Evolutionary conservation across 1,140 invertebrate genomes (phyloP).

Genomic region (Orchesella cincta): DNA sequence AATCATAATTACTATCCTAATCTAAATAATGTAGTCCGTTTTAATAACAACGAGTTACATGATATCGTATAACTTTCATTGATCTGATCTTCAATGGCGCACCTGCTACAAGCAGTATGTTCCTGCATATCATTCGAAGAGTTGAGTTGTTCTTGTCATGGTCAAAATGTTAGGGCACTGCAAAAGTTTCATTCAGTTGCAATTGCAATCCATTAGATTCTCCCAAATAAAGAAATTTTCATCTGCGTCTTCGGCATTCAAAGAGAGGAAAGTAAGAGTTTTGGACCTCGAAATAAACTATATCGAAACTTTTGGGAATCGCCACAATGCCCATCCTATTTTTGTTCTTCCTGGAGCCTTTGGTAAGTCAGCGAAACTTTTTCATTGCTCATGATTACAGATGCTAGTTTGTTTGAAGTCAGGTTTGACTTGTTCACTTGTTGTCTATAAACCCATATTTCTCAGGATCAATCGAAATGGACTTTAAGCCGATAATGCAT

Average conservation of each 20-base stretch:
- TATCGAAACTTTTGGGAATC: neutral
- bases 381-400: no score
- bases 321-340: neutral
- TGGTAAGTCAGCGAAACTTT: constrained; percentile 30
- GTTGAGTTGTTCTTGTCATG: neutral
- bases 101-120: no score
- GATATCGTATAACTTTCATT: neutral
- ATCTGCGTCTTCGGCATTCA: neutral
- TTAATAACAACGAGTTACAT: no score
- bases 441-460: no score
- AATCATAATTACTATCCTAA: no score
- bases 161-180: no score
- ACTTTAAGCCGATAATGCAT: constrained; percentile 35
- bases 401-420: neutral
- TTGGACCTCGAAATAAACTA: neutral
- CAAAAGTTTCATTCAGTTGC: neutral
- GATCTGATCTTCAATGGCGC: no score
- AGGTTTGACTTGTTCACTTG: no score
- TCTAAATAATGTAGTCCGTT: no score
- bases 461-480: constrained; percentile 33
- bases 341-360: constrained; percentile 38
- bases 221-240: neutral
- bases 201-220: neutral
- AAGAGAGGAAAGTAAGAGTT: neutral
- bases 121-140: neutral